Conservation (phyloP, 2,113 vertebrate genomes). For the Meriones unguiculatus region DNA sequence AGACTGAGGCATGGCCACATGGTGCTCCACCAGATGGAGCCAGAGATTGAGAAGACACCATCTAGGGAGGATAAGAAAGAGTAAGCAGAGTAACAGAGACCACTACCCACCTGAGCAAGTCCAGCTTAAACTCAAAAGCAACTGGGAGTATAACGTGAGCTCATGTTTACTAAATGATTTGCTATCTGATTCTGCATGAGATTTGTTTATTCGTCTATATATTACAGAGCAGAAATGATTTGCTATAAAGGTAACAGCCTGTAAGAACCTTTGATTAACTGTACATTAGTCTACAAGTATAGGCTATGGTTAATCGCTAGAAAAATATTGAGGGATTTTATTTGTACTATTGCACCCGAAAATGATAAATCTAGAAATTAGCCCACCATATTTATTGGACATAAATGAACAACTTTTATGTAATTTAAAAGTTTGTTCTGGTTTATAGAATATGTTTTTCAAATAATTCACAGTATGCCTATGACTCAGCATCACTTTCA, state of each 20-base stretch:
- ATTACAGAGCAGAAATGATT: not conserved
- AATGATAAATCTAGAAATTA: conserved; percentile 2
- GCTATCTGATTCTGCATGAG: not conserved
- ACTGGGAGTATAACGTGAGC: not conserved
- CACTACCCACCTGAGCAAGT: not conserved
- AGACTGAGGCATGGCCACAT: conserved; percentile 50
- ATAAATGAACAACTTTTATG: not conserved
- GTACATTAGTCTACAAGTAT: not conserved
- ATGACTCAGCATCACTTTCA: not conserved
- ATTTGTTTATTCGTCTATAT: not conserved
- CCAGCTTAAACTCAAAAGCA: conserved; percentile 4
- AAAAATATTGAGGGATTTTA: conserved; percentile 29
- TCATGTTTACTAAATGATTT: not conserved
- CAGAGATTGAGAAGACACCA: conserved; percentile 75
- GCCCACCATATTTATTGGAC: not conserved
- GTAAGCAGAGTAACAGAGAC: not conserved
- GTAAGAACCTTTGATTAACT: not conserved
- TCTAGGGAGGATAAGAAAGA: not conserved
- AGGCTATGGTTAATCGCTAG: not conserved
- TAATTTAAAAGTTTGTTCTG: not conserved
- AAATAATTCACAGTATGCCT: conserved; percentile 5
- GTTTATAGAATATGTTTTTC: not conserved
- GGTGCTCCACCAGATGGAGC: conserved; percentile 80
- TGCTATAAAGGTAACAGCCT: not conserved
- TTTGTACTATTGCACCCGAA: not conserved